phyloP scores from a whole-genome alignment of 2,888 invertebrate species.

The Cistogaster globosa region DNA sequence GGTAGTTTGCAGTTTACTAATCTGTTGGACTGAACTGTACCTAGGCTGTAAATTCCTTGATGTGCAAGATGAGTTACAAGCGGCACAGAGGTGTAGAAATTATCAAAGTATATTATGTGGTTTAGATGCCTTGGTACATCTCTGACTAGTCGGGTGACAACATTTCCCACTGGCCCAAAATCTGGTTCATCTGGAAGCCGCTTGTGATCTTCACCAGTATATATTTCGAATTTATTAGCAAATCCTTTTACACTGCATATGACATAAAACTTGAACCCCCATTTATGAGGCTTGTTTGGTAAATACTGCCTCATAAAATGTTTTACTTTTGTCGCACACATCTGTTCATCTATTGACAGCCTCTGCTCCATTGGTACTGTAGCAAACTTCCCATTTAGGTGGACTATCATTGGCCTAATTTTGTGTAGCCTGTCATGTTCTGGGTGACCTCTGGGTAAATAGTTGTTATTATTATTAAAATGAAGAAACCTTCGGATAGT shows the following conservation, averaged over 20 bases:
- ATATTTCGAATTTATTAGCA: conserved; percentile 22
- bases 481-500: not conserved
- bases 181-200: conserved; percentile 26
- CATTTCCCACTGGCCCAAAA: conserved; percentile 35
- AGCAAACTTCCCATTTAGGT: conserved; percentile 18
- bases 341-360: conserved; percentile 3
- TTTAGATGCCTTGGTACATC: no score
- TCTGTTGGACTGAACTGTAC: conserved; percentile 16
- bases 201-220: conserved; percentile 20
- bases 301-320: conserved; percentile 19
- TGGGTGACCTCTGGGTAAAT: conserved; percentile 21
- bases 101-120: no score
- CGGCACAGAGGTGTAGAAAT: conserved; percentile 18
- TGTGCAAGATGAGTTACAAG: conserved; percentile 18
- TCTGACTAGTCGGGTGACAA: conserved; percentile 16
- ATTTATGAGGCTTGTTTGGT: conserved; percentile 11
- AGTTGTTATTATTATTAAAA: conserved; percentile 1
- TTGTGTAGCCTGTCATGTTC: conserved; percentile 24
- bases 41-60: conserved; percentile 27
- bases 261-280: conserved; percentile 23
- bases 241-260: conserved; percentile 28
- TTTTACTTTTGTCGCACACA: conserved; percentile 14
- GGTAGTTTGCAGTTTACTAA: conserved; percentile 16
- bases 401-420: conserved; percentile 3
- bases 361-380: conserved; percentile 23